These are phyloP conservation scores for Diploscapter pachys DNA, from an alignment of 1,140 invertebrate genomes.

Conservation along the genomic window DNA sequence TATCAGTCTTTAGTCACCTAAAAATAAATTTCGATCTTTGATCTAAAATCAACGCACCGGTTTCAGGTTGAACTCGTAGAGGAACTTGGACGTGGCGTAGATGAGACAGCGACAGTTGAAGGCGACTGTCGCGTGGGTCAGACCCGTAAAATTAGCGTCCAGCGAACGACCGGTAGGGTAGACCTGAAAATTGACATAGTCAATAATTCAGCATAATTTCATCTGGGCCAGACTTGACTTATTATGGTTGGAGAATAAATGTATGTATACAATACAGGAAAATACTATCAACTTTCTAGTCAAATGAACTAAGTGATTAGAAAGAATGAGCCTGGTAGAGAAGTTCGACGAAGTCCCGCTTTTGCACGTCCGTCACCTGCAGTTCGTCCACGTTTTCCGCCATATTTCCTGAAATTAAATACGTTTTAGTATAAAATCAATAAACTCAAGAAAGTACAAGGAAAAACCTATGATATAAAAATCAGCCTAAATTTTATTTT, in stretches of 20 bases:
- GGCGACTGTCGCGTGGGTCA: slow-evolving; percentile 1
- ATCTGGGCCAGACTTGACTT: no score
- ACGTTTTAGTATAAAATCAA: no score
- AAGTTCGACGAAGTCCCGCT: neutral
- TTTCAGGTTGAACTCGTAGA: neutral
- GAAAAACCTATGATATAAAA: neutral
- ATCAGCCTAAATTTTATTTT: neutral
- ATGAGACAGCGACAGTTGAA: neutral
- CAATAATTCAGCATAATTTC: no score
- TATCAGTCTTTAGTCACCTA: neutral
- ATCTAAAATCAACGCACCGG: neutral
- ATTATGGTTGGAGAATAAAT: no score
- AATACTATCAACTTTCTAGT: no score
- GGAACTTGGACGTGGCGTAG: neutral
- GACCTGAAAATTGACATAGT: neutral
- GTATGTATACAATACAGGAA: no score
- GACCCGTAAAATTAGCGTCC: neutral
- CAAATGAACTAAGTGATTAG: no score
- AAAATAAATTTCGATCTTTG: no score
- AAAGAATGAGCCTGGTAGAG: no score
- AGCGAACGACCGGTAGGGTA: neutral
- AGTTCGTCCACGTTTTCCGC: neutral
- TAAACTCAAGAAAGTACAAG: no score
- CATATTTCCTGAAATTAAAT: no score
- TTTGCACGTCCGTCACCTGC: neutral